Evolutionary conservation across 2,113 vertebrate species (phyloP), one percentile per base, ranked within the genome.

Genomic region (Callocephalon fimbriatum): DNA sequence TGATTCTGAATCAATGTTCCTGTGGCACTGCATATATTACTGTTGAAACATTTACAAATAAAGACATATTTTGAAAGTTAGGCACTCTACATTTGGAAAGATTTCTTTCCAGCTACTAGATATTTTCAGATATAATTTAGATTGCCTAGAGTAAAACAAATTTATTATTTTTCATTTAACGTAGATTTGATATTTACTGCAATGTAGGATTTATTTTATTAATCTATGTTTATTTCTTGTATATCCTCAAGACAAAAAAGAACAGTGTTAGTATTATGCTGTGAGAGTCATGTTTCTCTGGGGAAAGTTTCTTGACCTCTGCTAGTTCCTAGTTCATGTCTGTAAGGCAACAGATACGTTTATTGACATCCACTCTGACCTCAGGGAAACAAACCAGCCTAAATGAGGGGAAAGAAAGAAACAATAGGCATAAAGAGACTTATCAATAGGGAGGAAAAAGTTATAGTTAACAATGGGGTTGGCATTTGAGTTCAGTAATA

Each of bases 291-390:
- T 21, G 6, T 42, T 92, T 95, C 91, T 88, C 88, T 71, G 50
- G 91, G 94, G 83, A 96, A 95, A 63, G 29, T 92, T 83, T 88
- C 82, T 76, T 93, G 95, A 93, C 82, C 90, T 86, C 72, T 89
- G 7, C 23, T 86, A 20, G 31, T 77, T 92, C 88, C 75, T 73
- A 80, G 67, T 27, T 92, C 86, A 21, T 42, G 59, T 50, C 86
- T 97, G 94, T 88, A 96, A 95, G 83, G 70, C 68, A 88, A 67
- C 71, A 92, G 86, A 95, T 88, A 29, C 8, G 47, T 88, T 93
- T 91, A 94, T 94, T 95, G 88, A 86, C 88, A 97, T 88, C 88
- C 79, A 94, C 63, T 86, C 59, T 91, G 94, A 93, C 93, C 92
- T 95, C 72, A 70, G 76, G 86, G 77, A 96, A 94, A 80, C 50